Conservation (phyloP, 2,113 vertebrate genomes). For the Marmota monax region DNA sequence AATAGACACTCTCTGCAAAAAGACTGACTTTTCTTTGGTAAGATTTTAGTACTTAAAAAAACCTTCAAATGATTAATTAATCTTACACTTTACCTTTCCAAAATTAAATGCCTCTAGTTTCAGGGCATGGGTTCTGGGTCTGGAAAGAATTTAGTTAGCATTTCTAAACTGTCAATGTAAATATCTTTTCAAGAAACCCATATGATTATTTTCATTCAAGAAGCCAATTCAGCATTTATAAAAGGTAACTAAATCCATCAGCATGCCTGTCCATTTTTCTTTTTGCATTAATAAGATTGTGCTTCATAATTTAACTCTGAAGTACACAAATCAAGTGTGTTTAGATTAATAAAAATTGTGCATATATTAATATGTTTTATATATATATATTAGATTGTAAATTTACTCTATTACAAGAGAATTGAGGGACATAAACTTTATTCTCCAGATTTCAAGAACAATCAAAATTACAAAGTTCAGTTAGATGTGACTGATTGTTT, state of each 20-base stretch:
- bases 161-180: constrained; percentile 78
- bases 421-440: background rate
- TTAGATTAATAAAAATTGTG: constrained; percentile 64
- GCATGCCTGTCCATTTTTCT: constrained; percentile 36
- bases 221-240: constrained; percentile 82
- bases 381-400: constrained; percentile 13
- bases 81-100: constrained; percentile 67
- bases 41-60: background rate
- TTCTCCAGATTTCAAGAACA: constrained; percentile 20
- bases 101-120: constrained; percentile 67
- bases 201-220: constrained; percentile 74
- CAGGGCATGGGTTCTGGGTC: constrained; percentile 24
- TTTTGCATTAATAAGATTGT: constrained; percentile 68
- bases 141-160: constrained; percentile 78
- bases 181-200: constrained; percentile 69
- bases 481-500: background rate
- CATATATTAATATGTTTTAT: constrained; percentile 40
- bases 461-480: background rate
- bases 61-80: constrained; percentile 75
- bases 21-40: background rate
- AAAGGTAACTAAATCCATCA: constrained; percentile 77
- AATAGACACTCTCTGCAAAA: background rate
- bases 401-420: constrained; percentile 16
- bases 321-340: background rate
- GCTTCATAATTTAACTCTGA: constrained; percentile 62